Percentiles rank a stretch among this genome's conserved stretches.
These are phyloP conservation scores for Ectemnius continuus DNA, from an alignment of 2,888 invertebrate genomes.

Conservation along the genomic window DNA sequence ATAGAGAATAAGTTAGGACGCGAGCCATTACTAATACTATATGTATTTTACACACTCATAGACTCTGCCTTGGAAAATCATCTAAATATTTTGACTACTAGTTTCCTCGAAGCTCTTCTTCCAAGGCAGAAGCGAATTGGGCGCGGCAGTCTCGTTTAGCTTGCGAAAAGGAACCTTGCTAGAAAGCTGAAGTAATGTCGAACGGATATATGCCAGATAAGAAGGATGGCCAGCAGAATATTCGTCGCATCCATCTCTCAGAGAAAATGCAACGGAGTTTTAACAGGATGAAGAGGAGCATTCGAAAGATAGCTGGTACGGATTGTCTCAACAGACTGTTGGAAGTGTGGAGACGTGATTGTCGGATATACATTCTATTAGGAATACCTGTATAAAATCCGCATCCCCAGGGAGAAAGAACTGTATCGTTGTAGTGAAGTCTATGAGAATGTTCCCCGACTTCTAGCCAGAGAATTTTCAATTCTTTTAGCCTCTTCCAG, in stretches of 20 bases:
- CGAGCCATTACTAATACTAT: neutral
- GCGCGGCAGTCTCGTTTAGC: conserved; percentile 57
- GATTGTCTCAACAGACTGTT: neutral
- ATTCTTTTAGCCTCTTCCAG: conserved; percentile 44
- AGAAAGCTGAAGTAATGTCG: conserved; percentile 42
- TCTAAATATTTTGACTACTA: conserved; percentile 68
- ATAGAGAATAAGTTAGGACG: neutral
- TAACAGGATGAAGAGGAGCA: conserved; percentile 68
- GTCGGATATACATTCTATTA: no score
- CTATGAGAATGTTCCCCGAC: conserved; percentile 23
- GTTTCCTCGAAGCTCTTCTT: conserved; percentile 55
- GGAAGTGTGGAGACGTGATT: no score
- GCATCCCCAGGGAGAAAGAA: neutral
- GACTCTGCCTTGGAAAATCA: conserved; percentile 46
- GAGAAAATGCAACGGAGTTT: conserved; percentile 70
- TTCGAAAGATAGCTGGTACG: conserved; percentile 71
- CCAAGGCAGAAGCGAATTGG: conserved; percentile 44
- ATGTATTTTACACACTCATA: conserved; percentile 20
- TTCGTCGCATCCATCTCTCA: conserved; percentile 58
- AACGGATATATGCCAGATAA: conserved; percentile 33
- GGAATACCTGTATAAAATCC: no score
- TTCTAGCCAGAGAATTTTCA: conserved; percentile 30
- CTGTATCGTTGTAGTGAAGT: neutral
- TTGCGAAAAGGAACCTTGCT: conserved; percentile 33
- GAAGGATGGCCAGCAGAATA: conserved; percentile 37